Percentiles rank a stretch among this genome's conserved stretches.
Evolutionary conservation across 2,797 vertebrate species (phyloP).

Genomic region (Florisuga fusca): DNA sequence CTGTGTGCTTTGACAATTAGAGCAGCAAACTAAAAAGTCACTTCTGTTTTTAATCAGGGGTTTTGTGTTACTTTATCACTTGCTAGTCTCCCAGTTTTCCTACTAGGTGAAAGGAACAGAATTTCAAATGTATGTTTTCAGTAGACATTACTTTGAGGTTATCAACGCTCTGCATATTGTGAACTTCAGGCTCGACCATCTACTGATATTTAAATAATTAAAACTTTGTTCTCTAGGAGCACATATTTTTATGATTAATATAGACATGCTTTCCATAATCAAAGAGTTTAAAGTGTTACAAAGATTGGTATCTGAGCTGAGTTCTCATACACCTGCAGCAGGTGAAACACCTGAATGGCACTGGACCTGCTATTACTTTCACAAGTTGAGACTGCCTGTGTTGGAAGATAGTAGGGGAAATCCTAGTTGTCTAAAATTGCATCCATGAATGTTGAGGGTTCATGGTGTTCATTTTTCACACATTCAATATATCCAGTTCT

Average conservation of each 20-base stretch:
- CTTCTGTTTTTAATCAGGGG: background rate
- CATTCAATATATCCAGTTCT: background rate
- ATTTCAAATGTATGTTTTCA: background rate
- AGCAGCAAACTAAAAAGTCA: background rate
- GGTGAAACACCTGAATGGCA: background rate
- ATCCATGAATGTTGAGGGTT: background rate
- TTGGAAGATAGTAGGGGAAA: background rate
- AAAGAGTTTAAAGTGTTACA: background rate
- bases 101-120: background rate
- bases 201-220: background rate
- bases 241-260: background rate
- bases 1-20: background rate
- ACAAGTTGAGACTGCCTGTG: background rate
- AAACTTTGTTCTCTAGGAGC: background rate
- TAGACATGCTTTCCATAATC: background rate
- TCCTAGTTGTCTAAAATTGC: background rate
- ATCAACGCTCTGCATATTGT: background rate
- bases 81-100: background rate
- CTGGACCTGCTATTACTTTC: background rate
- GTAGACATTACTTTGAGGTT: background rate
- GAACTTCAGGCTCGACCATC: background rate
- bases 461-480: accelerated
- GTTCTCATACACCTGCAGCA: accelerated
- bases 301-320: background rate
- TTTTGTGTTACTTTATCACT: background rate